A percentile compares a stretch with the other conserved stretches of the same genome.
Evolutionary conservation across 1,140 invertebrate species (phyloP).

Genomic region (Cydia fagiglandana): DNA sequence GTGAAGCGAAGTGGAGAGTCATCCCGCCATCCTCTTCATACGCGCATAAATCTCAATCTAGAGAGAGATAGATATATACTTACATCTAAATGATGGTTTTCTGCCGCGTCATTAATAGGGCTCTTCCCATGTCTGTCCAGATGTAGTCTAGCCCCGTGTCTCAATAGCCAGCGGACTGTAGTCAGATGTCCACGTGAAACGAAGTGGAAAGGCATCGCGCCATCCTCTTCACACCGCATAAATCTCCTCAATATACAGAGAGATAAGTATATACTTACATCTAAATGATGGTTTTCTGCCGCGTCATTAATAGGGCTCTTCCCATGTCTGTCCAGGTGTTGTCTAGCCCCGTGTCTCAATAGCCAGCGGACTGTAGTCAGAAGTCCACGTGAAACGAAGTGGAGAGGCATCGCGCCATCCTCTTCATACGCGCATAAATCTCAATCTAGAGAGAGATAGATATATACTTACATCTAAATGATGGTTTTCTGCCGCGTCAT

Average conservation of each 20-base stretch:
- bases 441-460: neutral
- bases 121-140: too few species aligned
- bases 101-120: conserved; percentile 92
- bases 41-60: conserved; percentile 52
- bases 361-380: conserved; percentile 90
- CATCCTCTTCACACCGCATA: too few species aligned
- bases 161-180: too few species aligned
- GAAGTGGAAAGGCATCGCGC: too few species aligned
- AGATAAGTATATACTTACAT: conserved; percentile 80
- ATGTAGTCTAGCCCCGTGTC: conserved; percentile 87
- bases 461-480: conserved; percentile 87
- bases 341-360: conserved; percentile 86
- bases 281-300: conserved; percentile 92
- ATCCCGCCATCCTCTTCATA: conserved; percentile 91
- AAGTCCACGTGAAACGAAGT: conserved; percentile 90
- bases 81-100: conserved; percentile 93
- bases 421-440: conserved; percentile 82
- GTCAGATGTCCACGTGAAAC: too few species aligned
- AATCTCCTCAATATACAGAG: neutral
- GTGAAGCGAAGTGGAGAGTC: conserved; percentile 86
- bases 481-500: conserved; percentile 93
- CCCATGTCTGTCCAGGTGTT: conserved; percentile 90
- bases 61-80: conserved; percentile 43
- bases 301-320: conserved; percentile 94
- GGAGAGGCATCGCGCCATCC: conserved; percentile 90